phyloP scores from a whole-genome alignment of 2,888 invertebrate species.

The Thera obeliscata region DNA sequence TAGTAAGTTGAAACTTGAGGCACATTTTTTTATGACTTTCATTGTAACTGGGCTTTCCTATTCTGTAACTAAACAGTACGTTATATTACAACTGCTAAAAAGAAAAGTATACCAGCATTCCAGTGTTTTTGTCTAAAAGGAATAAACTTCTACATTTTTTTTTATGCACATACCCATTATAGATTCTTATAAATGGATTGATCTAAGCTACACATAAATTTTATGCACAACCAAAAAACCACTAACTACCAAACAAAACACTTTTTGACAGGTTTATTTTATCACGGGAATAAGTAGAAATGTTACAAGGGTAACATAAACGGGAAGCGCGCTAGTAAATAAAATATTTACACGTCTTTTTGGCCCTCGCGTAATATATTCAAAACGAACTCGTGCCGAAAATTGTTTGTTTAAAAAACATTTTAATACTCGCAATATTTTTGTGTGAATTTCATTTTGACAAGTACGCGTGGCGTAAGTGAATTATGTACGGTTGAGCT shows the following conservation, averaged over 20 bases:
- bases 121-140: too few relatives aligned
- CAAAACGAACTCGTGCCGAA: conserved; percentile 53
- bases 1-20: too few relatives aligned
- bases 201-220: too few relatives aligned
- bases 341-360: conserved; percentile 66
- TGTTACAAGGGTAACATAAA: conserved; percentile 40
- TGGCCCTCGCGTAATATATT: conserved; percentile 55
- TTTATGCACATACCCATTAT: too few relatives aligned
- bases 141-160: too few relatives aligned
- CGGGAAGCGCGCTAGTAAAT: conserved; percentile 56
- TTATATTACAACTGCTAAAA: too few relatives aligned
- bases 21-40: too few relatives aligned
- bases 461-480: conserved; percentile 33
- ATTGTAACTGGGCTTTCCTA: too few relatives aligned
- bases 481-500: conserved; percentile 30
- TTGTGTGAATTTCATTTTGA: conserved; percentile 36
- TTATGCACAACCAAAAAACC: too few relatives aligned
- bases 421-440: conserved; percentile 45
- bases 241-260: not conserved
- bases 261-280: conserved; percentile 9
- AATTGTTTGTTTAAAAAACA: conserved; percentile 61
- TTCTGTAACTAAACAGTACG: too few relatives aligned
- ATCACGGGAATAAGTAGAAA: not conserved
- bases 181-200: too few relatives aligned
- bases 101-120: too few relatives aligned